Percentiles rank a stretch among this genome's conserved stretches.
Conservation (phyloP, 2,888 invertebrate species). For the Amorpha juglandis region DNA sequence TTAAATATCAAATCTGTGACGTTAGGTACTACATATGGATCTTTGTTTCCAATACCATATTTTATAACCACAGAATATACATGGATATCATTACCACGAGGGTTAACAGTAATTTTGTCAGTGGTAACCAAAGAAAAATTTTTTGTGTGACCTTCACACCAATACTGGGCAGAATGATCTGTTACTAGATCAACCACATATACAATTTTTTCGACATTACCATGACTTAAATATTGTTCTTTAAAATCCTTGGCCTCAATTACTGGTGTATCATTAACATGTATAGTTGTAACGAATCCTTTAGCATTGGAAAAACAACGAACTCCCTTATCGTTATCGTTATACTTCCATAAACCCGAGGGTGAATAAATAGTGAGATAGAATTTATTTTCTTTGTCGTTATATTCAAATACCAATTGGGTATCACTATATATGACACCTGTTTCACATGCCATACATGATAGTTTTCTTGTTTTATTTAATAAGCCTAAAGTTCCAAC, state of each 20-base stretch:
- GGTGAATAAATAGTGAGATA: constrained; percentile 83
- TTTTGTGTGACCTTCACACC: constrained; percentile 86
- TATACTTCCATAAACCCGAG: constrained; percentile 80
- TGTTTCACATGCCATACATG: constrained; percentile 73
- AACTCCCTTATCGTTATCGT: constrained; percentile 73
- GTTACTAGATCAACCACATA: constrained; percentile 80
- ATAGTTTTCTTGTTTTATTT: constrained; percentile 45
- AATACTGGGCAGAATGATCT: constrained; percentile 85
- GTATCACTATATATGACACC: constrained; percentile 59
- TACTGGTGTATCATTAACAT: constrained; percentile 57
- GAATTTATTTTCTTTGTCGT: constrained; percentile 57
- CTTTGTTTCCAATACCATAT: constrained; percentile 45
- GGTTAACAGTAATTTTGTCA: constrained; percentile 78
- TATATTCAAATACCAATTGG: constrained; percentile 66
- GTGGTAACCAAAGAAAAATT: constrained; percentile 79
- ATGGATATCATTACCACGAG: constrained; percentile 63
- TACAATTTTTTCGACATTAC: constrained; percentile 64
- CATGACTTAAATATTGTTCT: constrained; percentile 2
- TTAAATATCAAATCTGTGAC: constrained; percentile 46
- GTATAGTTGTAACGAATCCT: constrained; percentile 74
- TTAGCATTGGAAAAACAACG: constrained; percentile 86
- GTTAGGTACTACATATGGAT: constrained; percentile 39
- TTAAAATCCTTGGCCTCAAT: neutral
- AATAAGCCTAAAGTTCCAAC: constrained; percentile 56
- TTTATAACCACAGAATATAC: constrained; percentile 69